Evolutionary conservation across 2,113 vertebrate genomes (phyloP).

Genomic region (Apteryx owenii): DNA sequence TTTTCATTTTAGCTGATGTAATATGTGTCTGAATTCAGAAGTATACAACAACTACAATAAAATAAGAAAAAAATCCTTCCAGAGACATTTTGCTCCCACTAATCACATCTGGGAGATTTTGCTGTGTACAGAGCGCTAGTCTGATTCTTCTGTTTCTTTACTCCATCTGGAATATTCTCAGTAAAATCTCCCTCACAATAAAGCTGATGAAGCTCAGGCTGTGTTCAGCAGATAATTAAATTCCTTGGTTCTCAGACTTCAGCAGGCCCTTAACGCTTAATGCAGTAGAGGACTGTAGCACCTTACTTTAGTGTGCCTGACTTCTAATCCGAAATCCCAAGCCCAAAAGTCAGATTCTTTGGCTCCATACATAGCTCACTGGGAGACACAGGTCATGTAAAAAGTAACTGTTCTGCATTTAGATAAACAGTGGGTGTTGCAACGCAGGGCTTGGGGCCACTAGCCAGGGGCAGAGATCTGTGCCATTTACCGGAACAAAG

Average conservation of each 20-base stretch:
- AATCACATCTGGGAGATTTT: not conserved
- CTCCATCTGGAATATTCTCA: not conserved
- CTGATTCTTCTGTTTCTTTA: not conserved
- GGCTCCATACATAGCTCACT: not conserved
- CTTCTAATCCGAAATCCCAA: not conserved
- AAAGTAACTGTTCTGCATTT: not conserved
- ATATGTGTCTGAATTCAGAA: not conserved
- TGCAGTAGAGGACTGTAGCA: not conserved
- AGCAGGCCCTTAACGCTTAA: not conserved
- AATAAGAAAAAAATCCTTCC: not conserved
- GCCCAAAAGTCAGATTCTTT: not conserved
- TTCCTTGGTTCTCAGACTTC: not conserved
- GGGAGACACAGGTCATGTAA: not conserved
- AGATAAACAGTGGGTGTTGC: not conserved
- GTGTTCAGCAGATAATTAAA: not conserved
- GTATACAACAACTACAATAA: not conserved
- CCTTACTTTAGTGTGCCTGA: not conserved
- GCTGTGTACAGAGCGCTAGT: not conserved
- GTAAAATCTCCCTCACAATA: not conserved
- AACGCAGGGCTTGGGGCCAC: not conserved
- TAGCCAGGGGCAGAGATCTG: not conserved
- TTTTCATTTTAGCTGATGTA: not conserved
- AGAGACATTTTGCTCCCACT: not conserved
- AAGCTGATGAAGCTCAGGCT: not conserved
- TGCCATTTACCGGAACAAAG: not conserved